These are phyloP conservation scores for Lacanobia wlatinum DNA, from an alignment of 2,888 invertebrate species.

Conservation along the genomic window DNA sequence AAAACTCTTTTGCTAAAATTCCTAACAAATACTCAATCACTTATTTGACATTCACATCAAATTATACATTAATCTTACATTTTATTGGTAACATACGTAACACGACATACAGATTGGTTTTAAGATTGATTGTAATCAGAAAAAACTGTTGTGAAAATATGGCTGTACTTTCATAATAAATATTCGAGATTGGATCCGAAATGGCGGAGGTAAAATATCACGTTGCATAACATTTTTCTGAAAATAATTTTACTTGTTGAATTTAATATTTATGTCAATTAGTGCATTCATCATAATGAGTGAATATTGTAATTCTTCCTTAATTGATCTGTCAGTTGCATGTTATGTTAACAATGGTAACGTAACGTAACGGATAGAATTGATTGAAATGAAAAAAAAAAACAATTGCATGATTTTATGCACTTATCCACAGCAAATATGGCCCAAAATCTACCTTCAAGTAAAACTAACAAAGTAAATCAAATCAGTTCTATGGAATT, in stretches of 20 bases:
- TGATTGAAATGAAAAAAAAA: no score
- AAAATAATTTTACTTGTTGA: conserved; percentile 9
- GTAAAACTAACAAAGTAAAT: no score
- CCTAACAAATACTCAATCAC: background rate
- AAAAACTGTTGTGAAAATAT: conserved; percentile 33
- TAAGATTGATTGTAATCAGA: conserved; percentile 36
- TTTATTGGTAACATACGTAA: conserved; percentile 1
- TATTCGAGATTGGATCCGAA: conserved; percentile 40
- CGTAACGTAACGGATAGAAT: background rate
- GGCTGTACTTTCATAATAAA: conserved; percentile 37
- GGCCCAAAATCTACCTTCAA: no score
- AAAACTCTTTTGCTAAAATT: background rate
- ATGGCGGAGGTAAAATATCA: conserved; percentile 24
- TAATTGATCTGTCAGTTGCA: background rate
- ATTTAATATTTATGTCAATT: conserved; percentile 24
- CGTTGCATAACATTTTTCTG: conserved; percentile 17
- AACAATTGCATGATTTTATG: no score
- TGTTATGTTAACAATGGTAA: background rate
- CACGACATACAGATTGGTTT: conserved; percentile 25
- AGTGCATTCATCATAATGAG: background rate
- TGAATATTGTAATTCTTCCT: background rate
- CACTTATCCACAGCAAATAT: no score
- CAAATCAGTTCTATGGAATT: no score
- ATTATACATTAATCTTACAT: conserved; percentile 1
- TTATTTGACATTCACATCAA: background rate